Conservation (phyloP, 2,113 vertebrate species). For the Paramormyrops kingsleyae region DNA sequence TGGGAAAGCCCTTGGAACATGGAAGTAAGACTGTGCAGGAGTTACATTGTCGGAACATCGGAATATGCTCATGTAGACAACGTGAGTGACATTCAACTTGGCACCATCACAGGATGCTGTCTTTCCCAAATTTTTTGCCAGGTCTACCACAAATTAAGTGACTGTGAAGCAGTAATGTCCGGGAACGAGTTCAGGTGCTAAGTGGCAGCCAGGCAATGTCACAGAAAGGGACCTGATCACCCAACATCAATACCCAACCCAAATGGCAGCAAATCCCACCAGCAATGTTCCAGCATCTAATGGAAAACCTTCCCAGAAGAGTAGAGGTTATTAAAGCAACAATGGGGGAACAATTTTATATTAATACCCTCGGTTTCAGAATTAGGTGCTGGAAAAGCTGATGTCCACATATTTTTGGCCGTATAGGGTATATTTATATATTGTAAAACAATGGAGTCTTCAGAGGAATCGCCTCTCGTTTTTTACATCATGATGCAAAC, state of each 20-base stretch:
- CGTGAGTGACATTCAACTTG: neutral
- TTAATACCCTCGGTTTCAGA: neutral
- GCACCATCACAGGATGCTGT: neutral
- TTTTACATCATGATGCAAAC: neutral
- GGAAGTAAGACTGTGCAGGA: neutral
- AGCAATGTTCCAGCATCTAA: neutral
- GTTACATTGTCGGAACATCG: neutral
- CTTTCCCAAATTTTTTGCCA: neutral
- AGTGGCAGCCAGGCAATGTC: neutral
- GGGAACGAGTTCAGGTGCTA: neutral
- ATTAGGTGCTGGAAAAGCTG: neutral
- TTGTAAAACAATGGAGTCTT: neutral
- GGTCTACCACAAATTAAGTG: neutral
- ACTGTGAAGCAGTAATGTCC: neutral
- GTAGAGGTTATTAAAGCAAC: neutral
- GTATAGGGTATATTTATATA: neutral
- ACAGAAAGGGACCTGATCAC: neutral
- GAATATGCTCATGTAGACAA: neutral
- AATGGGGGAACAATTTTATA: neutral
- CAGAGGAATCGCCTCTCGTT: neutral
- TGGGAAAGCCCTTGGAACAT: neutral
- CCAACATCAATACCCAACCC: neutral
- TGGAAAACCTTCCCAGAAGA: neutral
- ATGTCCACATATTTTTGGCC: neutral
- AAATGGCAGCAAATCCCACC: neutral